phyloP scores from a whole-genome alignment of 2,113 vertebrate genomes.

The Ornithorhynchus anatinus region DNA sequence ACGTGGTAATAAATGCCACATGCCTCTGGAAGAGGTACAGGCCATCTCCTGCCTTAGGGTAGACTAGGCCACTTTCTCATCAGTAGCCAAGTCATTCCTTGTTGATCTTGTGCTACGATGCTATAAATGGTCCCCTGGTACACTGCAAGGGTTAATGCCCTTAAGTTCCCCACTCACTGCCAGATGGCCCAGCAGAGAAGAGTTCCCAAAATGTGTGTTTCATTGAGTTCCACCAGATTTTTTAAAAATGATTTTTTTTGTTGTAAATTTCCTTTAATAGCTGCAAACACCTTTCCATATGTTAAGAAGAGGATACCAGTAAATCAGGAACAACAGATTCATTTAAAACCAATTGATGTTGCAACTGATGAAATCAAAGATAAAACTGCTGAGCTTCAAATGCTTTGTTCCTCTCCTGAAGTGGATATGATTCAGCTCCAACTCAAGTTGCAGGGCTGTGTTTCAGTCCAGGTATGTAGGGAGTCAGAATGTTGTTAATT shows the following conservation, averaged over 20 bases:
- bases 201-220: not conserved
- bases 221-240: not conserved
- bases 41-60: too few species aligned
- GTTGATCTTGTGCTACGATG: too few species aligned
- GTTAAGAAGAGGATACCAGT: constrained; percentile 97
- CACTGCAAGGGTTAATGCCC: too few species aligned
- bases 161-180: too few species aligned
- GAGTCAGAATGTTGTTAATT: not conserved
- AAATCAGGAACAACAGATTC: constrained; percentile 84
- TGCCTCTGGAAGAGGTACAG: too few species aligned
- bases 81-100: too few species aligned
- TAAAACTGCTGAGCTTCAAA: constrained; percentile 85
- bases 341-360: constrained; percentile 93
- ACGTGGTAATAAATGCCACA: too few species aligned
- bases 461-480: constrained; percentile 88
- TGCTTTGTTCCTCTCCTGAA: constrained; percentile 84
- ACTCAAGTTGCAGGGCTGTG: constrained; percentile 94
- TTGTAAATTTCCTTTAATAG: constrained; percentile 59
- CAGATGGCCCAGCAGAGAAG: not conserved
- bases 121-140: too few species aligned
- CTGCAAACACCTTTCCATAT: constrained; percentile 88
- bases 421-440: constrained; percentile 98
- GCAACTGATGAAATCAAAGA: constrained; percentile 94
- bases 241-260: constrained; percentile 6
- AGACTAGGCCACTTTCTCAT: too few species aligned